phyloP scores from a whole-genome alignment of 2,888 invertebrate genomes.

The Chelonus formosanus region DNA sequence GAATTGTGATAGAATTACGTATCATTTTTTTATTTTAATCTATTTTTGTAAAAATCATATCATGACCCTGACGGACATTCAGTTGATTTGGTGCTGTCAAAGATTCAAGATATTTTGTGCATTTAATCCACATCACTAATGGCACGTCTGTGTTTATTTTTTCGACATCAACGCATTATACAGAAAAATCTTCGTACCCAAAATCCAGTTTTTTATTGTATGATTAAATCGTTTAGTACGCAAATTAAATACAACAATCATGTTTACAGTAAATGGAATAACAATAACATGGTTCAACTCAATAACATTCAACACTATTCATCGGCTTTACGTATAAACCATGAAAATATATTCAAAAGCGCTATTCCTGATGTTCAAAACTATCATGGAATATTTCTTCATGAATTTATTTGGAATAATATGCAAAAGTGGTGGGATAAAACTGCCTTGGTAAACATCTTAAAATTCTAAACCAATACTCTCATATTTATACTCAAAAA shows the following conservation, averaged over 20 bases:
- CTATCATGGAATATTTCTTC: conserved; percentile 36
- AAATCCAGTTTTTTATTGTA: no score
- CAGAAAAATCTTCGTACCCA: neutral
- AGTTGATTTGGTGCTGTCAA: no score
- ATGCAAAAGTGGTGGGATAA: conserved; percentile 73
- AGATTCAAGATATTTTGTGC: neutral
- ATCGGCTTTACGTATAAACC: conserved; percentile 18
- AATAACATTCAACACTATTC: neutral
- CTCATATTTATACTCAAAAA: neutral
- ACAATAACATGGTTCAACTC: no score
- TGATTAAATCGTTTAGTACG: no score
- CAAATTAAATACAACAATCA: neutral
- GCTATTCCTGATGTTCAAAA: conserved; percentile 30
- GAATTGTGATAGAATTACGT: no score
- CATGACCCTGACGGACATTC: no score
- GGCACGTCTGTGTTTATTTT: neutral
- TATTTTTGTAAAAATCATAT: no score
- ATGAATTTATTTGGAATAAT: conserved; percentile 73
- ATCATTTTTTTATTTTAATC: no score
- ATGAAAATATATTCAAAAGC: conserved; percentile 43
- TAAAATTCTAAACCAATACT: no score
- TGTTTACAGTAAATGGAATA: neutral
- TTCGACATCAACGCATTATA: neutral
- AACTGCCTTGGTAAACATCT: conserved; percentile 68
- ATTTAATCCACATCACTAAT: neutral